A percentile compares a stretch with the other conserved stretches of the same genome.
These are phyloP conservation scores for Manis javanica DNA, from an alignment of 2,797 vertebrate species.

Conservation along the genomic window DNA sequence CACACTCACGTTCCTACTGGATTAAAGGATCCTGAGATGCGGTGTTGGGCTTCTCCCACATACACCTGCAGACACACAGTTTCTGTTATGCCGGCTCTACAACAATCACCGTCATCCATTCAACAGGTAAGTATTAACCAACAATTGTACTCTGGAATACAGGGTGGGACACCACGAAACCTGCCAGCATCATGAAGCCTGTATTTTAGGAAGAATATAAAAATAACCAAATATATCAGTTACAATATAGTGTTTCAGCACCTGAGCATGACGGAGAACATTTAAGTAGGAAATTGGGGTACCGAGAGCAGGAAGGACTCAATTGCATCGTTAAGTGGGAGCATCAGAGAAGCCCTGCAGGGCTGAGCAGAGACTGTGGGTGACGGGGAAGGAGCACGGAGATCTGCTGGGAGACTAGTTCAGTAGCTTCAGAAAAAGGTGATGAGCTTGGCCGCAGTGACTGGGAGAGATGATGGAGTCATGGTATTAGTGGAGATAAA, in stretches of 20 bases:
- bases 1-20: not conserved
- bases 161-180: not conserved
- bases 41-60: not conserved
- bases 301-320: not conserved
- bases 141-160: not conserved
- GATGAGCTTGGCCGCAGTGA: not conserved
- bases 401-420: not conserved
- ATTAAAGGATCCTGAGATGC: not conserved
- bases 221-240: not conserved
- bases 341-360: not conserved
- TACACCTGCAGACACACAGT: not conserved
- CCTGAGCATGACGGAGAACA: not conserved
- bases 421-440: not conserved
- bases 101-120: not conserved
- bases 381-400: not conserved
- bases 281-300: not conserved
- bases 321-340: not conserved
- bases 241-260: not conserved
- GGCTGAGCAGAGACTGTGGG: not conserved
- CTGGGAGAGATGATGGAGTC: not conserved
- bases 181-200: not conserved
- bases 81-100: not conserved
- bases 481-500: not conserved
- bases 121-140: not conserved
- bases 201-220: not conserved